Base-by-base conservation (phyloP, 2,113 vertebrate genomes). In the Capreolus pygargus region DNA sequence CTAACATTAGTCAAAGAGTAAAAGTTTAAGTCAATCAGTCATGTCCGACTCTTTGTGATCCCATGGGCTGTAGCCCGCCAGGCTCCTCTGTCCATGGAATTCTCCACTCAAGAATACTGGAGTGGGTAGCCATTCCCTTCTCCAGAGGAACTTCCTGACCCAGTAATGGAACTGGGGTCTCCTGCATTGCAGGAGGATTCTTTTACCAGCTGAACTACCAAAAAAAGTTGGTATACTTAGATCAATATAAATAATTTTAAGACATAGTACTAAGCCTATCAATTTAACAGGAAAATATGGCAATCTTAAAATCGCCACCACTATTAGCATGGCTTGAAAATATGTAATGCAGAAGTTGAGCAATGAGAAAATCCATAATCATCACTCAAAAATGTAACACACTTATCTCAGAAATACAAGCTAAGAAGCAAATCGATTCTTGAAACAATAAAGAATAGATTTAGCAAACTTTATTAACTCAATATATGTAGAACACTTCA, bases 21-120 rank as follows among this genome's bases (percentile, higher is more conserved):
- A 70, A 70, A 23, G 19, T 39, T 2, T 70, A 70, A 70, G n/a
- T 39, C n/a, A 13, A 23, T 39, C 67, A 70, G n/a, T 70, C 67
- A 1, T 39, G 67, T 23, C n/a, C 0, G 0, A 23, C 19, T 39
- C 67, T 70, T 70, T 70, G 8, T 70, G 17, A 70, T 17, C 9
- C 17, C 17, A 21, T 21, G 4, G 67, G 36, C 67, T 36, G n/a
- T 70, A 36, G 67, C n/a, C 17, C 0, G 0, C 0, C 9, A 12
- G n/a, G 10, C 19, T 70, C 10, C n/a, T 70, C 67, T 39, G 67
- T 70, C n/a, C 67, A 70, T 39, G 67, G n/a, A 39, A 70, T 39
- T 39, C 19, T 39, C 67, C n/a, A 70, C 1, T 10, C n/a, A 39
- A 39, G n/a, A 70, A 3, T 70, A 3, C 5, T 39, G 19, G 36